Evolutionary conservation across 2,888 invertebrate genomes (phyloP).

Genomic region (Andrena haemorrhoa): DNA sequence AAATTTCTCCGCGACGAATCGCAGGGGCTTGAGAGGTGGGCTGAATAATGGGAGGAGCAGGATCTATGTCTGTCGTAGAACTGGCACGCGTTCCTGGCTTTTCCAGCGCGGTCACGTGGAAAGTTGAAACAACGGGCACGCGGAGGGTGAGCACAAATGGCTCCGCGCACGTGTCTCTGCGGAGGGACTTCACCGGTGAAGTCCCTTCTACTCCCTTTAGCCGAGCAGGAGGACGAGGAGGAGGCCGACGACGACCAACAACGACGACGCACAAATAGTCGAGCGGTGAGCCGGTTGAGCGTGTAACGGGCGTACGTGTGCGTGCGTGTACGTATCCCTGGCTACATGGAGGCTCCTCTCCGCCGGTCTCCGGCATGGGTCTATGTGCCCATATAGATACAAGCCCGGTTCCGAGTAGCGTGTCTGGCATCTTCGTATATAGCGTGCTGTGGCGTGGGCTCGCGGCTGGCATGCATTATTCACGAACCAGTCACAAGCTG

Average conservation of each 20-base stretch:
- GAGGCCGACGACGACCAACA: background rate
- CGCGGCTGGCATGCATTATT: slow-evolving; percentile 77
- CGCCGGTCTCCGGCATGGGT: background rate
- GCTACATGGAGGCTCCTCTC: slow-evolving; percentile 22
- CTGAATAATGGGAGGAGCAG: too few species aligned
- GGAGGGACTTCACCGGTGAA: slow-evolving; percentile 40
- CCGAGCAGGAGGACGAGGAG: slow-evolving; percentile 24
- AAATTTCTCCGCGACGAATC: too few species aligned
- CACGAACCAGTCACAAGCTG: slow-evolving; percentile 74
- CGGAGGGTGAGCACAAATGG: slow-evolving; percentile 27
- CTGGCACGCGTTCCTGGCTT: slow-evolving; percentile 63
- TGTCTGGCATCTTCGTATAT: slow-evolving; percentile 75
- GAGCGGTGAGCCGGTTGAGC: slow-evolving; percentile 29
- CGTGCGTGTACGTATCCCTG: background rate
- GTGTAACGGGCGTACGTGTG: slow-evolving; percentile 26
- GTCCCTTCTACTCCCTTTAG: slow-evolving; percentile 40
- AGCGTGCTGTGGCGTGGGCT: slow-evolving; percentile 73
- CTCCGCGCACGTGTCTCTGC: slow-evolving; percentile 49
- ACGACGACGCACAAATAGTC: slow-evolving; percentile 36
- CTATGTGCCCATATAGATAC: slow-evolving; percentile 67
- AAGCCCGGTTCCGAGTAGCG: slow-evolving; percentile 74
- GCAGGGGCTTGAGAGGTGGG: too few species aligned
- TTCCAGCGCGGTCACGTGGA: slow-evolving; percentile 53
- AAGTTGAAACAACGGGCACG: slow-evolving; percentile 40
- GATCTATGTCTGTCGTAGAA: slow-evolving; percentile 52